phyloP scores from a whole-genome alignment of 35 echinoderm and acorn worm genomes.

The Patiria miniata region DNA sequence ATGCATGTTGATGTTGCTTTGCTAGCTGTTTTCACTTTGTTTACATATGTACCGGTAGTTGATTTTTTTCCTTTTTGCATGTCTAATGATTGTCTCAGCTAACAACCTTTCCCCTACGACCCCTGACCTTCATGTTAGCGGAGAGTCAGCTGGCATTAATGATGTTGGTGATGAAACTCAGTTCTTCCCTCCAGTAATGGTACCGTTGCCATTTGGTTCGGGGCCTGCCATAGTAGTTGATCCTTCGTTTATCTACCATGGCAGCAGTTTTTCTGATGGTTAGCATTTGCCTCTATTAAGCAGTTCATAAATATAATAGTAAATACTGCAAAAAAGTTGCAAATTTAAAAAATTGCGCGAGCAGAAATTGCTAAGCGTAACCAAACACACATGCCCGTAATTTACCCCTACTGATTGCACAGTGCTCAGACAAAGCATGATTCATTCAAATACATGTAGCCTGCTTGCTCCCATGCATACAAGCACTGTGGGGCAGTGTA shows the following conservation, averaged over 20 bases:
- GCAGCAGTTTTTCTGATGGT: conserved; percentile 6
- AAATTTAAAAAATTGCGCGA: no score
- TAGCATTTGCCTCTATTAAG: background rate
- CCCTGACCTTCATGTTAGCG: background rate
- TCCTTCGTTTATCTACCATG: background rate
- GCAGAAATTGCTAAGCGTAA: no score
- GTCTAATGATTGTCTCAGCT: conserved; percentile 11
- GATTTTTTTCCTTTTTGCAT: background rate
- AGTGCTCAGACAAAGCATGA: no score
- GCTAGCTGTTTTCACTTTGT: background rate
- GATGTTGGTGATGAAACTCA: background rate
- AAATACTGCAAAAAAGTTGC: no score
- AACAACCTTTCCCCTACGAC: background rate
- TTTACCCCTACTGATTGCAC: no score
- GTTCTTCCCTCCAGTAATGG: conserved; percentile 18
- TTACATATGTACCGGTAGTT: no score
- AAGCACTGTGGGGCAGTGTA: no score
- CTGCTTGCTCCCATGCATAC: no score
- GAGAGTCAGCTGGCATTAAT: background rate
- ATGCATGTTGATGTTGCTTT: background rate
- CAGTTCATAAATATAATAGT: no score
- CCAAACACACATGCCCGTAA: no score
- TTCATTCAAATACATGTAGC: no score
- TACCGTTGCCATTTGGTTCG: background rate
- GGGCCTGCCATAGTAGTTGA: background rate